phyloP scores from a whole-genome alignment of 2,113 vertebrate species.

The Perccottus glenii region DNA sequence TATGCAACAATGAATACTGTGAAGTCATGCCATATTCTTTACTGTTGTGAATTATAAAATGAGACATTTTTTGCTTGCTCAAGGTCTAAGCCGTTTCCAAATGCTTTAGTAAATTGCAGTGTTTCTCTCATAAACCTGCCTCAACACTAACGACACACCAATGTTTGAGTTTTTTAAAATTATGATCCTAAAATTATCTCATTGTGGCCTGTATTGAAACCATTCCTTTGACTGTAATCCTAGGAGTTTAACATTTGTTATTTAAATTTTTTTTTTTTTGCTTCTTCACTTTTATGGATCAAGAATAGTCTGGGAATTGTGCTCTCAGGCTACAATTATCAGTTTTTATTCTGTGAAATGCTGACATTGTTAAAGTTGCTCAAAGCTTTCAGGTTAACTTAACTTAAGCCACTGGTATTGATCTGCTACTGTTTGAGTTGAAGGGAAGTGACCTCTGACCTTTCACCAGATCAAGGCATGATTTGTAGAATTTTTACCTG shows the following conservation, averaged over 20 bases:
- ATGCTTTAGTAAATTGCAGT: not conserved
- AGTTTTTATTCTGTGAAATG: not conserved
- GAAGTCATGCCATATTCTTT: too few species aligned
- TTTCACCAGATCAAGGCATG: not conserved
- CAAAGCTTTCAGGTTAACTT: conserved; percentile 18
- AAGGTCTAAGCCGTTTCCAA: not conserved
- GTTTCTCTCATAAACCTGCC: not conserved
- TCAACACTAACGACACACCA: not conserved
- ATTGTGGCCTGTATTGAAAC: not conserved
- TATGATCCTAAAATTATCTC: conserved; percentile 7
- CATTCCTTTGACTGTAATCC: not conserved
- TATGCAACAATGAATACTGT: too few species aligned
- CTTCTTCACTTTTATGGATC: too few species aligned
- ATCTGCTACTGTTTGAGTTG: conserved; percentile 58
- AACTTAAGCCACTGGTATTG: conserved; percentile 24
- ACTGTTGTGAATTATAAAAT: too few species aligned
- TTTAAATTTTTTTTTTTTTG: not conserved
- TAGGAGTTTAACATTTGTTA: not conserved
- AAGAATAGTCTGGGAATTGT: too few species aligned
- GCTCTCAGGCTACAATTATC: too few species aligned
- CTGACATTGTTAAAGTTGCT: conserved; percentile 2
- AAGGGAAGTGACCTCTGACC: conserved; percentile 52
- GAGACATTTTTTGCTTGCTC: not conserved
- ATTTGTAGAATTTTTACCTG: not conserved
- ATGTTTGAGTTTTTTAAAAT: not conserved